These are phyloP conservation scores for Sericinus montela DNA, from an alignment of 2,888 invertebrate genomes.

Conservation along the genomic window DNA sequence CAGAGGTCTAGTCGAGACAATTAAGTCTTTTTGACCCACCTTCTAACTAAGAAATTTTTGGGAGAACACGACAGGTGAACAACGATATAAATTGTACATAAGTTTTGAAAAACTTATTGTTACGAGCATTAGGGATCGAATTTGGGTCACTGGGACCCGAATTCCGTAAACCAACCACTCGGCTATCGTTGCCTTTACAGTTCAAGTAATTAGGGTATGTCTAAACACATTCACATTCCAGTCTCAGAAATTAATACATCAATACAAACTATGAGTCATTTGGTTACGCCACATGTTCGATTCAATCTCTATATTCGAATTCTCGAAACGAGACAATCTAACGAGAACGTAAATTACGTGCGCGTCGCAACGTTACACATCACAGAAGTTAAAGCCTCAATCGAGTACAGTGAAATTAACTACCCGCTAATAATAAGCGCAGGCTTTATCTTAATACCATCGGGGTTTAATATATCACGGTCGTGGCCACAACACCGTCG, in stretches of 20 bases:
- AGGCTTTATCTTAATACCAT: conserved; percentile 48
- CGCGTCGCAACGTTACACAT: neutral
- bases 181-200: no score
- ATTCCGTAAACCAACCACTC: no score
- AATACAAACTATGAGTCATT: conserved; percentile 7
- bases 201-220: no score
- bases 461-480: conserved; percentile 51
- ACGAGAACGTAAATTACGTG: neutral
- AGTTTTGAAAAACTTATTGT: no score
- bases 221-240: no score
- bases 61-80: no score
- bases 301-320: neutral
- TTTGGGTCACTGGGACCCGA: no score
- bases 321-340: conserved; percentile 10
- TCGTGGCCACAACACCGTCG: conserved; percentile 39
- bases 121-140: no score
- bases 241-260: neutral
- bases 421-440: conserved; percentile 34
- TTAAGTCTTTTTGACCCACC: no score
- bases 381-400: conserved; percentile 19
- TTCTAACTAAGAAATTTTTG: no score
- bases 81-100: no score
- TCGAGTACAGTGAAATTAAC: conserved; percentile 39
- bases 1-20: no score
- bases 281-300: conserved; percentile 4